Base-by-base conservation (phyloP, 1,140 invertebrate species). In the Chlorops oryzae region DNA sequence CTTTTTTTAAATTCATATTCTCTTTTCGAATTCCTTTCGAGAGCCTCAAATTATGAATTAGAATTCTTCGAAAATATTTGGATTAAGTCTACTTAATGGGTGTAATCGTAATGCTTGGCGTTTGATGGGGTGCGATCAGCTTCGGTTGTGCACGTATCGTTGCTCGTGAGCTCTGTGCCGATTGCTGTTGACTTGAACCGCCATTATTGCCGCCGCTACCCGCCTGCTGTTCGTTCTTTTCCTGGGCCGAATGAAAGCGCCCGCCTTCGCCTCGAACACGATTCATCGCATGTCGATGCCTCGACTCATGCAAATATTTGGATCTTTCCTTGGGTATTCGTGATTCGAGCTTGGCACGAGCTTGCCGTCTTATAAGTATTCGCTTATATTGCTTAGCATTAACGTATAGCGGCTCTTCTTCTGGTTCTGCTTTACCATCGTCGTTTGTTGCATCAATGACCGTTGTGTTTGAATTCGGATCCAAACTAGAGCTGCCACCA, bases 301-400 rank as follows among this genome's bases (percentile, higher is more conserved):
- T 77, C 9, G 95, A 98, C 76, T 98, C 96, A 62, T 99, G 96
- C n/a, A 98, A 78, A 72, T 98, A 99, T 92, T 98, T 98, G 87
- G 90, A 88, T 75, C 96, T 80, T 72, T 95, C 90, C 74, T 98
- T 98, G 20, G 95, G 92, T 72, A 99, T 97, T 74, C 94, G 89
- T 6, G 89, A 88, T 73, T 95, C 91, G 37, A 96, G 74, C 71
- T 92, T 92, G 0, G 92, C 92, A 39, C 93, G 75, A 0, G 92
- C 93, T 62, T 92, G 89, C 46, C 93, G 75, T 53, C 93, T 75
- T 68, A 94, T 93, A 6, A 96, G 75, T 63, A 96, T 96, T 50
- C 92, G 78, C 63, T 92, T 88, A 73, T 96, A 96, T 67, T 99
- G 96, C 52, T 72, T 95, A n/a, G 94, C 94, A 79, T 98, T 99